phyloP scores from a whole-genome alignment of 2,797 vertebrate genomes.

The Hirundo rustica region DNA sequence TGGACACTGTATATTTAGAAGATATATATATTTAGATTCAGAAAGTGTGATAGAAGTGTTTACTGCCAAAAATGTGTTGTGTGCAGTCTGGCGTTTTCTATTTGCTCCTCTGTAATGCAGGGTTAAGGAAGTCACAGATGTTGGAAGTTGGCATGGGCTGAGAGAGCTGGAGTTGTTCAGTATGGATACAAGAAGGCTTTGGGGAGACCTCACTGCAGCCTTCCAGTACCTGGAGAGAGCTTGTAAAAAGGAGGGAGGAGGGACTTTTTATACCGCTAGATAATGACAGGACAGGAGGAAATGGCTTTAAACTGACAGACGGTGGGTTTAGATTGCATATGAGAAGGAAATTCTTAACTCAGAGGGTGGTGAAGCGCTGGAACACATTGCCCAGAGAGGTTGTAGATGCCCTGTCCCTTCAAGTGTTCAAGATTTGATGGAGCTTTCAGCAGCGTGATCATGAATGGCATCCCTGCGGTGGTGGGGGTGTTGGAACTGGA shows the following conservation, averaged over 20 bases:
- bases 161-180: not conserved
- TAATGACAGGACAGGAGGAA: not conserved
- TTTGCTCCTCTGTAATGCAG: not conserved
- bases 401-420: not conserved
- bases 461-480: not conserved
- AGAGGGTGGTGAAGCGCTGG: not conserved
- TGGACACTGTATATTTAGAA: not conserved
- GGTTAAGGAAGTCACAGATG: not conserved
- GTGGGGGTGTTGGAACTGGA: too few relatives aligned
- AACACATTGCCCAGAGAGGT: not conserved
- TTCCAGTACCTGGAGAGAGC: not conserved
- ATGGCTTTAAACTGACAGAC: not conserved
- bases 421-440: not conserved
- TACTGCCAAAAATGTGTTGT: not conserved
- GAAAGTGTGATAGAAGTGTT: not conserved
- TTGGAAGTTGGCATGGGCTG: not conserved
- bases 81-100: rapidly evolving
- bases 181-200: not conserved
- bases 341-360: not conserved
- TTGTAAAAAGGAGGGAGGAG: not conserved
- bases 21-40: not conserved
- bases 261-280: not conserved
- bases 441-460: not conserved
- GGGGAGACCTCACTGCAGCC: not conserved
- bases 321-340: not conserved